Base-by-base conservation (phyloP, 2,113 vertebrate genomes). In the Bos javanicus region DNA sequence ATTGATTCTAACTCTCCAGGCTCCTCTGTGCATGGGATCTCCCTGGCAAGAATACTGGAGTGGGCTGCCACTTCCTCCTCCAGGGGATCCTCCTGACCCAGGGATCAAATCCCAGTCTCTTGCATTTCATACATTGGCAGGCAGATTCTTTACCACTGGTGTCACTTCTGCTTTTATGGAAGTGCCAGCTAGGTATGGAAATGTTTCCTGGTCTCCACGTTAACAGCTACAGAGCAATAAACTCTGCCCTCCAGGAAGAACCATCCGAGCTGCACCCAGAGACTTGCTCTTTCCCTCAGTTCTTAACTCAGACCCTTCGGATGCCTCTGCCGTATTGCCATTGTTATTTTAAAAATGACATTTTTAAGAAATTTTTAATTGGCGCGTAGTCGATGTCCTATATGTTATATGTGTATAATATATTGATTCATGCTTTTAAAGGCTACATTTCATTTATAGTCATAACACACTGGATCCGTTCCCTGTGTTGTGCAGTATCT, bases 111-210 rank as follows among this genome's bases (percentile, higher is more conserved):
- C 39, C 5, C 19, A 39, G 19, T 6, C 21, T 74, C 67, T 39
- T 43, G 71, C 21, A 15, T 26, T 23, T 76, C 71, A 12, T 26
- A 39, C 12, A 15, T 0, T 76, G 71, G 71, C 36, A 43, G 23
- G 71, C 71, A 76, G 23, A 25, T 26, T 76, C 39, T 43, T 76
- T 76, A 39, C 36, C 21, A 12, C 19, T 23, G 36, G 10, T 74
- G 19, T 39, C 67, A 25, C 33, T 62, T 36, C 74, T 74, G 6
- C 13, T 82, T 87, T 59, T 36, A 23, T 64, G 36, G 81, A 56
- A 56, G 48, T 90, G 46, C 57, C 13, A 16, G 0, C 5, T 33
- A 5, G 16, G 5, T 2, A 0, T 5, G 26, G 26, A 80, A 15
- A 9, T n/a, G 13, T 10, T n/a, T 76, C 30, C 59, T 48, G 1